A percentile compares a stretch with the other conserved stretches of the same genome.
phyloP scores from a whole-genome alignment of 2,113 vertebrate species.

The Cheilinus undulatus region DNA sequence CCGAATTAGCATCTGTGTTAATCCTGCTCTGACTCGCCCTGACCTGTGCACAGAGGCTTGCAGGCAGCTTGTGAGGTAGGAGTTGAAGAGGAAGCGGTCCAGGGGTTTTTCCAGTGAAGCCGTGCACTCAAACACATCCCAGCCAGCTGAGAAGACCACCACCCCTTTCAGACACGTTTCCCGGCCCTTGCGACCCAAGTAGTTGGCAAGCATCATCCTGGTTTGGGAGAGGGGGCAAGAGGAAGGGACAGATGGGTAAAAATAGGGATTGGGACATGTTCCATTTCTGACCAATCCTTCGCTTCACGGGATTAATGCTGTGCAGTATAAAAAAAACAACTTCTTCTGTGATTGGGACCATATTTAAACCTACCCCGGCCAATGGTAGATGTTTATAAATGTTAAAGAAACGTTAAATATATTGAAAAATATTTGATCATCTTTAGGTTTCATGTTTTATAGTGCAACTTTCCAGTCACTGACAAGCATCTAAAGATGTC shows the following conservation, averaged over 20 bases:
- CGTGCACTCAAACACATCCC: constrained; percentile 96
- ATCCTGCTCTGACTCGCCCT: constrained; percentile 70
- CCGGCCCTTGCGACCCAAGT: constrained; percentile 91
- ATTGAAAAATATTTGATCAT: too few species aligned
- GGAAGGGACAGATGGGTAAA: constrained; percentile 17
- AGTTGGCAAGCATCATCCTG: constrained; percentile 98
- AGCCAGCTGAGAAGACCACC: constrained; percentile 95
- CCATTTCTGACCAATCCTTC: constrained; percentile 53
- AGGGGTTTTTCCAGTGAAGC: constrained; percentile 95
- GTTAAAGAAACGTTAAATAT: too few species aligned
- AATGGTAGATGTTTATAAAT: background rate
- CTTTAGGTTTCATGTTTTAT: too few species aligned
- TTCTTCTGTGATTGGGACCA: constrained; percentile 20
- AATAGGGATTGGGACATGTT: constrained; percentile 41
- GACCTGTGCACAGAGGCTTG: constrained; percentile 96
- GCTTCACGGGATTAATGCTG: constrained; percentile 45
- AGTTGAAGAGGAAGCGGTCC: constrained; percentile 98
- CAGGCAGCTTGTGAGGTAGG: constrained; percentile 97
- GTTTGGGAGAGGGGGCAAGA: constrained; percentile 36
- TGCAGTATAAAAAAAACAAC: constrained; percentile 30
- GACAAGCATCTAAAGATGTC: background rate
- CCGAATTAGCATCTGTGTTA: constrained; percentile 30
- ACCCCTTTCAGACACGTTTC: constrained; percentile 94
- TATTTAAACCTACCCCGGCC: background rate
- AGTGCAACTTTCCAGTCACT: background rate